These are phyloP conservation scores for Thymelicus sylvestris DNA, from an alignment of 2,888 invertebrate genomes.

Conservation along the genomic window DNA sequence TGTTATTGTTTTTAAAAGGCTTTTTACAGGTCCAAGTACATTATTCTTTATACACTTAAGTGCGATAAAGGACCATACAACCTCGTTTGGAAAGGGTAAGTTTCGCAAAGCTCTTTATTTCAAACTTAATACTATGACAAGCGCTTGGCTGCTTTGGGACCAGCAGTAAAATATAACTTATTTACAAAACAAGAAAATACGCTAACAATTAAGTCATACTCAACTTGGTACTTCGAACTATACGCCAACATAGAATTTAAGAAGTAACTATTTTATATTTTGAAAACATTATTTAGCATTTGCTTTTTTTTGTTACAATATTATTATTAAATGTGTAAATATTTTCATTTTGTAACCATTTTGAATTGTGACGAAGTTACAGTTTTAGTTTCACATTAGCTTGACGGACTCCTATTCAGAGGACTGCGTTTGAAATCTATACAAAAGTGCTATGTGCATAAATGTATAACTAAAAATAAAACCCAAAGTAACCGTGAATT, in stretches of 20 bases:
- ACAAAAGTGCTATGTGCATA: too few relatives aligned
- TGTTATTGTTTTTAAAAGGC: too few relatives aligned
- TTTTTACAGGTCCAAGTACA: background rate
- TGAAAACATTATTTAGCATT: background rate
- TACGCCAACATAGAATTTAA: background rate
- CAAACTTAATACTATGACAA: constrained; percentile 5
- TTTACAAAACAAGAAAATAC: constrained; percentile 1
- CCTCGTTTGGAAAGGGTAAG: constrained; percentile 7
- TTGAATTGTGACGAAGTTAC: too few relatives aligned
- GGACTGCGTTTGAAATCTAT: too few relatives aligned
- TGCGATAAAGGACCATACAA: background rate
- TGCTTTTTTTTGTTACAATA: background rate
- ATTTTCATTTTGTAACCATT: background rate
- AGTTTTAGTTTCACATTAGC: too few relatives aligned
- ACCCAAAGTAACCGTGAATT: too few relatives aligned
- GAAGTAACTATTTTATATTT: background rate
- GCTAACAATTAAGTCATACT: background rate
- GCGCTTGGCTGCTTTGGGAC: constrained; percentile 8
- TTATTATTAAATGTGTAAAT: background rate
- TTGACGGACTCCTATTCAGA: too few relatives aligned
- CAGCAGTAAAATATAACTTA: constrained; percentile 3
- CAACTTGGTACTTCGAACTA: constrained; percentile 3
- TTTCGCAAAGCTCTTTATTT: constrained; percentile 2
- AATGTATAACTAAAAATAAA: too few relatives aligned
- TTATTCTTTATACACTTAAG: background rate